Evolutionary conservation across 2,113 vertebrate species (phyloP).

Genomic region (Lontra canadensis): DNA sequence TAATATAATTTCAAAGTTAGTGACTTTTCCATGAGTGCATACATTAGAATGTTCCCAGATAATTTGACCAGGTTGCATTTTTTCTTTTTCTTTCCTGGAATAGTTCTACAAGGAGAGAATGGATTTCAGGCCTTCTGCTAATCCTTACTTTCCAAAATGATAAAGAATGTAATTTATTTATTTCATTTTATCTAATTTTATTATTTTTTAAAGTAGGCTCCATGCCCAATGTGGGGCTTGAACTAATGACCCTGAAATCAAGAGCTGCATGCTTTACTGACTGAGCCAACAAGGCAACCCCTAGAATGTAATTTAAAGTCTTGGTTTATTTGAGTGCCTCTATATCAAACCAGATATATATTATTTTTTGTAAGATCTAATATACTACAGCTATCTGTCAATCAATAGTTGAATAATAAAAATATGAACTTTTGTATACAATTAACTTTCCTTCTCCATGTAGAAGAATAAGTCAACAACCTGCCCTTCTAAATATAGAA

Average conservation of each 20-base stretch:
- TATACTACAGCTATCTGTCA: background rate
- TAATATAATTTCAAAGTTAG: background rate
- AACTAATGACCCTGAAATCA: background rate
- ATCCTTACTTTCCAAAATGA: background rate
- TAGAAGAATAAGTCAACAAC: background rate
- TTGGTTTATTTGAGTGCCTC: background rate
- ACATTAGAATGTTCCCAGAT: background rate
- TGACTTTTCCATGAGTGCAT: background rate
- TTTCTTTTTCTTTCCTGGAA: background rate
- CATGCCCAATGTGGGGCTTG: background rate
- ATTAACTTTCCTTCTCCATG: background rate
- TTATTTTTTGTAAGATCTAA: background rate
- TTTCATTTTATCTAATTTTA: background rate
- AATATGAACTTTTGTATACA: background rate
- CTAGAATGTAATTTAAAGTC: background rate
- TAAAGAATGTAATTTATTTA: background rate
- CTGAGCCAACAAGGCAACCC: background rate
- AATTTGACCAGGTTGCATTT: background rate
- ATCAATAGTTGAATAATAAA: background rate
- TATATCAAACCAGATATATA: background rate
- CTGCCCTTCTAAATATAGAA: background rate
- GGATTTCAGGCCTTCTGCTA: background rate
- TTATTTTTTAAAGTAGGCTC: background rate
- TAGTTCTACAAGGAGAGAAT: background rate
- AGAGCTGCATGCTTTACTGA: background rate